Conservation (phyloP, 1,140 invertebrate species). For the Daktulosphaira vitifoliae region DNA sequence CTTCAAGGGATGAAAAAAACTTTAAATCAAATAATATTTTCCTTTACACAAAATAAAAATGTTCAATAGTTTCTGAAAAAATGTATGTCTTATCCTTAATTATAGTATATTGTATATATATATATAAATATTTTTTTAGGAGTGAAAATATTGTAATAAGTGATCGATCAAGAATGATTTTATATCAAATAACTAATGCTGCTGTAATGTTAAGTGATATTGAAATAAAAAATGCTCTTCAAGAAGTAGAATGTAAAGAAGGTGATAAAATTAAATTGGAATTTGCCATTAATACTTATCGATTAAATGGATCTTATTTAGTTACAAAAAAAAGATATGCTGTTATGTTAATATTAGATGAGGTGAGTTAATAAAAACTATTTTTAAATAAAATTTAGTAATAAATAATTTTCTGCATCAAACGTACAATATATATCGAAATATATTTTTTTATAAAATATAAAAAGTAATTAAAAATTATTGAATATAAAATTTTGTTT, state of each 20-base stretch:
- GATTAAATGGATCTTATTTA: constrained; percentile 43
- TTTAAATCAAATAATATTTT: no score
- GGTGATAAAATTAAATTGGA: constrained; percentile 45
- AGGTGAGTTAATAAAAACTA: constrained; percentile 45
- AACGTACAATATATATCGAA: no score
- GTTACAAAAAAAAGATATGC: constrained; percentile 49
- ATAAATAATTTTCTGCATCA: no score
- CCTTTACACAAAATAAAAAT: no score
- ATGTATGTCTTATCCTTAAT: no score
- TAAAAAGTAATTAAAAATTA: constrained; percentile 3
- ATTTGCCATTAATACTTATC: constrained; percentile 43
- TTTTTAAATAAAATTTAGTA: constrained; percentile 14
- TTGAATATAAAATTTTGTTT: constrained; percentile 2
- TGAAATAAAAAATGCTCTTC: constrained; percentile 46
- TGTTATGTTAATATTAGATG: constrained; percentile 56
- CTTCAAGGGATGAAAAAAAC: no score
- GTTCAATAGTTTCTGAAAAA: no score
- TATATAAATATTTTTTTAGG: no score
- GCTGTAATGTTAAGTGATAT: constrained; percentile 41
- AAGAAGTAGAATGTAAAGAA: constrained; percentile 44
- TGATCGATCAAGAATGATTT: constrained; percentile 37
- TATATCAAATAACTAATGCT: constrained; percentile 45
- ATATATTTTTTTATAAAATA: constrained; percentile 22
- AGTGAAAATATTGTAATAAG: constrained; percentile 35
- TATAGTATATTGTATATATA: no score